These are phyloP conservation scores for Ophthalmolycus amberensis DNA, from an alignment of 2,113 vertebrate species.

Conservation along the genomic window DNA sequence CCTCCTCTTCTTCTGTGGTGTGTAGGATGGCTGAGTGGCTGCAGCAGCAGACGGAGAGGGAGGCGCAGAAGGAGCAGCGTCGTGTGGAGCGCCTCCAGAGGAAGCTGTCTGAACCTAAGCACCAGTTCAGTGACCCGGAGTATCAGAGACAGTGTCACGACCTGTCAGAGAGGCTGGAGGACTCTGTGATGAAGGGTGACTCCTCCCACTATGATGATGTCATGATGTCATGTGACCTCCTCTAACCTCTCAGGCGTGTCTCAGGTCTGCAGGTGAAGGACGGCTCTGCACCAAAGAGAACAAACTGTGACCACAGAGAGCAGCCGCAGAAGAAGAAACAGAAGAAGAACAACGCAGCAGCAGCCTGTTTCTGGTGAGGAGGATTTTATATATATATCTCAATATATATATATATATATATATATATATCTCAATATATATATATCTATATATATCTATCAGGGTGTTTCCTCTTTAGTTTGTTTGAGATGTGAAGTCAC, in stretches of 20 bases:
- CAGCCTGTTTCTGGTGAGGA: conserved; percentile 79
- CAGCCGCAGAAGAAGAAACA: conserved; percentile 74
- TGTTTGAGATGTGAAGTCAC: too few species aligned
- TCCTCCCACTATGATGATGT: too few species aligned
- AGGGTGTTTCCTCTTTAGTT: too few species aligned
- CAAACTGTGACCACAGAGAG: conserved; percentile 24
- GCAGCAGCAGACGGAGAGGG: conserved; percentile 92
- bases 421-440: too few species aligned
- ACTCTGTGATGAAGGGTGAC: conserved; percentile 91
- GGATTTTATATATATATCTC: too few species aligned
- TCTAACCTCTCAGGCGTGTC: background rate
- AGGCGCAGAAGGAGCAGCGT: conserved; percentile 93
- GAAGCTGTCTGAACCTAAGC: conserved; percentile 90
- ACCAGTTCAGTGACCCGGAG: conserved; percentile 85
- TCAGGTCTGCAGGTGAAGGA: conserved; percentile 90
- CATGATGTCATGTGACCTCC: conserved; percentile 57
- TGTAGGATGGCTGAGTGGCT: conserved; percentile 97
- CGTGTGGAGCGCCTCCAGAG: conserved; percentile 91
- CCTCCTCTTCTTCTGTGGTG: background rate
- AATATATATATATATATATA: too few species aligned
- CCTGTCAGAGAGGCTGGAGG: conserved; percentile 92
- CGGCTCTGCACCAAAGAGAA: conserved; percentile 76
- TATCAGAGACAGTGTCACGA: conserved; percentile 93
- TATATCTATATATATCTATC: too few species aligned
- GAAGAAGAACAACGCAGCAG: background rate